Evolutionary conservation across 1,140 invertebrate genomes (phyloP).

Genomic region (Patella vulgata): DNA sequence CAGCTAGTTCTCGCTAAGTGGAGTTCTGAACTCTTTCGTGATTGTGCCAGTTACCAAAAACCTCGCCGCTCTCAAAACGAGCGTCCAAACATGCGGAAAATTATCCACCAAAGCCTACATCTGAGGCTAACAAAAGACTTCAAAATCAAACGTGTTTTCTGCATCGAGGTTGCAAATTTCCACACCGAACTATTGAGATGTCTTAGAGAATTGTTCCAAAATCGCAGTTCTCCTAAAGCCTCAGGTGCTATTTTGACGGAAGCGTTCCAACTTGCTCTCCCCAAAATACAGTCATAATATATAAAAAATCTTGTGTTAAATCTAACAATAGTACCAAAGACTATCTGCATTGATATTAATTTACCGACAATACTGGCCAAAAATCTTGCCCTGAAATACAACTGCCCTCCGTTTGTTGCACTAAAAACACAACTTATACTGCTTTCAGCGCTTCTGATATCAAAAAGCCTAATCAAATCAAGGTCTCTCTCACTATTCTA

Average conservation of each 20-base stretch:
- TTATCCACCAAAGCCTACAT: conserved; percentile 14
- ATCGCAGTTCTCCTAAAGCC: not conserved
- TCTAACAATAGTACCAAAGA: conserved; percentile 7
- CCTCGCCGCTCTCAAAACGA: no score
- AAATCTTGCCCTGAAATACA: conserved; percentile 15
- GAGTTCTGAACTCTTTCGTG: no score
- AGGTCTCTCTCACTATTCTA: not conserved
- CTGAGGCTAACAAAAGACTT: conserved; percentile 25
- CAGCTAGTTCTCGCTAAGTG: no score
- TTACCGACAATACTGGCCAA: conserved; percentile 16
- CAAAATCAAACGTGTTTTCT: conserved; percentile 1
- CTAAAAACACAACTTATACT: conserved; percentile 17
- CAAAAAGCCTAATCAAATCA: conserved; percentile 1
- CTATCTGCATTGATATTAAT: conserved; percentile 22
- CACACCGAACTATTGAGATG: conserved; percentile 8
- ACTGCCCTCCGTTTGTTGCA: conserved; percentile 18
- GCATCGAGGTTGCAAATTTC: conserved; percentile 1
- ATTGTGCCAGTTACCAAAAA: no score
- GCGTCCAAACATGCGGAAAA: no score
- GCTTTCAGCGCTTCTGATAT: not conserved
- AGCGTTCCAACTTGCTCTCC: conserved; percentile 5
- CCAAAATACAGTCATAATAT: conserved; percentile 19
- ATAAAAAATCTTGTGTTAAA: conserved; percentile 17
- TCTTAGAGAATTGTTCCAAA: conserved; percentile 1
- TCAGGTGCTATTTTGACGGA: conserved; percentile 4